phyloP scores from a whole-genome alignment of 2,797 vertebrate genomes.

The Xenops minutus region DNA sequence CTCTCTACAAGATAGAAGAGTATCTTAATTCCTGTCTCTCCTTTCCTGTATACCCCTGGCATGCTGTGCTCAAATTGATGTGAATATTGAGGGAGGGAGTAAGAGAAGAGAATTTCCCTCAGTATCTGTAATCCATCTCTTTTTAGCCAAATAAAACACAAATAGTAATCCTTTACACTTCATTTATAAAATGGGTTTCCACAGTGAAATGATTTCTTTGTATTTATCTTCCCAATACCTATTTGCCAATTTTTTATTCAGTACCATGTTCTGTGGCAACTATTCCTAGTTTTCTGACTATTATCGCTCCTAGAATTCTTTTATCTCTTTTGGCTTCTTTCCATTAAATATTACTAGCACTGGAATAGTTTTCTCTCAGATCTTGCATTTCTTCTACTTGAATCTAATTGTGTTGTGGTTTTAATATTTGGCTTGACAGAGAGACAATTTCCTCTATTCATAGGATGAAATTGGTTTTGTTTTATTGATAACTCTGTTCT shows the following conservation, averaged over 20 bases:
- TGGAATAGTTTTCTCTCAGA: constrained; percentile 47
- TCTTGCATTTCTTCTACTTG: constrained; percentile 46
- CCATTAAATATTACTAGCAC: constrained; percentile 42
- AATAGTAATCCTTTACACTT: constrained; percentile 34
- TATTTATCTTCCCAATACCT: constrained; percentile 10
- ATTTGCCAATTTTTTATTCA: constrained; percentile 28
- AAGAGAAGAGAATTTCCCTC: background rate
- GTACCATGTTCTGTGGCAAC: constrained; percentile 19
- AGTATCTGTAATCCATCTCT: background rate
- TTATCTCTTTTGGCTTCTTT: constrained; percentile 37
- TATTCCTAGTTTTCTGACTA: constrained; percentile 35
- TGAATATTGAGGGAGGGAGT: background rate
- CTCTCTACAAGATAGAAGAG: background rate
- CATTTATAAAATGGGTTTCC: background rate
- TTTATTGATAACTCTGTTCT: constrained; percentile 39
- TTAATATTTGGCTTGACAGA: constrained; percentile 48
- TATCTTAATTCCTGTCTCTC: background rate
- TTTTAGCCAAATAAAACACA: constrained; percentile 43
- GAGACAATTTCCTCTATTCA: constrained; percentile 19
- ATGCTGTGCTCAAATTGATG: background rate
- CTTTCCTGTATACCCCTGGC: background rate
- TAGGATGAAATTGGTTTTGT: constrained; percentile 19
- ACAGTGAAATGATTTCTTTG: background rate
- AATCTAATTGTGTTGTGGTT: constrained; percentile 45
- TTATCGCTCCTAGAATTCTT: constrained; percentile 41